phyloP scores from a whole-genome alignment of 2,888 invertebrate genomes.

The Oscheius sp. region DNA sequence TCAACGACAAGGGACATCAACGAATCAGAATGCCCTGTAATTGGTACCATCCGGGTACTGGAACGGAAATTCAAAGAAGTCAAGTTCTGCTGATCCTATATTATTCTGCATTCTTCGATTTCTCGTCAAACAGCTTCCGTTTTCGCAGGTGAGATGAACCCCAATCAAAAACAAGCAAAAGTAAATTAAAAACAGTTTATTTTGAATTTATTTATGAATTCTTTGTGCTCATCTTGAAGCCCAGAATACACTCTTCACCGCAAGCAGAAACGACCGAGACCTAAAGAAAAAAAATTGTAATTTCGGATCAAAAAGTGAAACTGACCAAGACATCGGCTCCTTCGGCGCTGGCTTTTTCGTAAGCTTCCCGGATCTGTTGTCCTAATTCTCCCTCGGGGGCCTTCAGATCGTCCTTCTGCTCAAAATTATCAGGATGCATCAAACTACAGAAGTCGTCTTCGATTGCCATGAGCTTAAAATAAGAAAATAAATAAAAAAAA shows the following conservation, averaged over 20 bases:
- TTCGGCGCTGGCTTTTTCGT: constrained; percentile 71
- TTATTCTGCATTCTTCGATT: no score
- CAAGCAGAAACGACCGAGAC: constrained; percentile 70
- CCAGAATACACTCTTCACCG: constrained; percentile 71
- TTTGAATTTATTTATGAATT: constrained; percentile 56
- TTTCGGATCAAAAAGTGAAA: neutral
- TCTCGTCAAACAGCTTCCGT: no score
- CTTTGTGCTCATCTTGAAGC: constrained; percentile 71
- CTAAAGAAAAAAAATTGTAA: constrained; percentile 41
- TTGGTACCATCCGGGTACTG: no score
- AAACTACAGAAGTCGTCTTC: constrained; percentile 90
- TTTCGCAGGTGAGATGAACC: no score
- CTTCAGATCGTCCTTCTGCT: constrained; percentile 83
- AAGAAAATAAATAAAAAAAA: neutral
- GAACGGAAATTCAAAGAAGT: no score
- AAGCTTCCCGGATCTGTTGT: constrained; percentile 85
- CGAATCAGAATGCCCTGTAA: no score
- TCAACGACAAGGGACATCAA: no score
- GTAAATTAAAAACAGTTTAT: no score
- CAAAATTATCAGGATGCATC: constrained; percentile 89
- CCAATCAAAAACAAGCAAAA: no score
- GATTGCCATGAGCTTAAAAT: constrained; percentile 82
- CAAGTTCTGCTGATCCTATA: no score
- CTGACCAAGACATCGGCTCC: constrained; percentile 62
- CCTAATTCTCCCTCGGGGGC: constrained; percentile 94